Evolutionary conservation across 2,888 invertebrate species (phyloP).

Genomic region (Agrypnus murinus): DNA sequence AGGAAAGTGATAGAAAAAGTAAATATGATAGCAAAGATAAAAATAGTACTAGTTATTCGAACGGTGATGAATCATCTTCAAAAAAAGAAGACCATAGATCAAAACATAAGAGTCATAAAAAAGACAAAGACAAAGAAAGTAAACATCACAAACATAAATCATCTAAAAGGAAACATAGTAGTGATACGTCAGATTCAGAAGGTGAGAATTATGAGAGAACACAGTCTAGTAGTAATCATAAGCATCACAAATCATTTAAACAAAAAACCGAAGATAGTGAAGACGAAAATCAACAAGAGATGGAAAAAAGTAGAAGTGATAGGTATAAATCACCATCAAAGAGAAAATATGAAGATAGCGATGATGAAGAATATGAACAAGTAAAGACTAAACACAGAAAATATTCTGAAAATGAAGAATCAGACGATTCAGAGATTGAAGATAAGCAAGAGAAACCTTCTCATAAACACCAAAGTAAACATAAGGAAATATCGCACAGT

Average conservation of each 20-base stretch:
- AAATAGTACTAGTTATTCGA: constrained; percentile 2
- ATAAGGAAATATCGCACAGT: constrained; percentile 30
- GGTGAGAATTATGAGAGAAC: neutral
- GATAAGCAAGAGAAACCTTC: constrained; percentile 36
- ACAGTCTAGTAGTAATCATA: neutral
- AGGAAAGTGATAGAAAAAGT: constrained; percentile 50
- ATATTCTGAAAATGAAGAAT: constrained; percentile 49
- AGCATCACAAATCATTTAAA: constrained; percentile 1
- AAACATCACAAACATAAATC: constrained; percentile 30
- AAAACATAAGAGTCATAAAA: constrained; percentile 45
- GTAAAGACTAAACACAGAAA: constrained; percentile 33
- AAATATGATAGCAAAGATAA: constrained; percentile 42
- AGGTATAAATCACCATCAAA: constrained; percentile 12
- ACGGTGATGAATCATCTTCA: neutral
- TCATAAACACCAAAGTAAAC: constrained; percentile 37
- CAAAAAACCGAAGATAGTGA: constrained; percentile 20
- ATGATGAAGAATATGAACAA: constrained; percentile 57
- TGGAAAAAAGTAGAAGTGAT: neutral
- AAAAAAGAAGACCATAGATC: constrained; percentile 28
- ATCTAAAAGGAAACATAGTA: constrained; percentile 9
- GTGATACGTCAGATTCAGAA: constrained; percentile 26
- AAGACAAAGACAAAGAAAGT: constrained; percentile 31
- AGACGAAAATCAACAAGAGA: constrained; percentile 17
- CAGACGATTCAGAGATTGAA: constrained; percentile 29
- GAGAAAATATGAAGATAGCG: constrained; percentile 33